Evolutionary conservation across 2,113 vertebrate genomes (phyloP), one percentile per base, ranked within the genome.

Genomic region (Aix galericulata): DNA sequence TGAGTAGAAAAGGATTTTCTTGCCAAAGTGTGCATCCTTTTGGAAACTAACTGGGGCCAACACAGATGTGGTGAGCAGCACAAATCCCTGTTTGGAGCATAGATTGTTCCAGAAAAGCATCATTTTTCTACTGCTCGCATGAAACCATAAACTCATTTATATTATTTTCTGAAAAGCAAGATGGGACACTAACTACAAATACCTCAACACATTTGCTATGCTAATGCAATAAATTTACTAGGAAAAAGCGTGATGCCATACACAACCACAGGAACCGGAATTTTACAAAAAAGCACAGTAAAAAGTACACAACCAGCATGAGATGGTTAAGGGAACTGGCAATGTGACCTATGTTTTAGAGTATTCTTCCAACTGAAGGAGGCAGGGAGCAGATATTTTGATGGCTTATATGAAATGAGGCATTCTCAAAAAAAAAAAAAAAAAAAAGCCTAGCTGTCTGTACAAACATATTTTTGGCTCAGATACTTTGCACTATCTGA

Each of bases 31-130:
- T 95, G 80, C 52, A 92, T 94, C 93, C 77, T 96, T 96, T 92
- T 93, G 95, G 94, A 96, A 97, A 97, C 58, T 95, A 92, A 91
- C 68, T 66, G 58, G 8, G 44, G 93, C 96, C 95, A 96, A 92
- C 62, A 75, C 94, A 96, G 92, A 95, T 94, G 92, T 96, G 83
- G 89, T 66, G 53, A 96, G 74, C 66, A 86, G 80, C 58, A 91
- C 56, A 96, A 92, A 94, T 92, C 90, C 58, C 66, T 92, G 62
- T 92, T 94, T 92, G 93, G 92, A 96, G 76, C 73, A 79, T 25
- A 84, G 58, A 18, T 20, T 17, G 32, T 96, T 96, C 93, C 94
- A 96, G 90, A 95, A 86, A 86, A 84, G 69, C 58, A 91, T 93
- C 8, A 25, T 72, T 88, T 95, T 94, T 91, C 77, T 93, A 27